Percentiles rank a stretch among this genome's conserved stretches.
phyloP scores from a whole-genome alignment of 2,888 invertebrate species.

The Rhingia rostrata region DNA sequence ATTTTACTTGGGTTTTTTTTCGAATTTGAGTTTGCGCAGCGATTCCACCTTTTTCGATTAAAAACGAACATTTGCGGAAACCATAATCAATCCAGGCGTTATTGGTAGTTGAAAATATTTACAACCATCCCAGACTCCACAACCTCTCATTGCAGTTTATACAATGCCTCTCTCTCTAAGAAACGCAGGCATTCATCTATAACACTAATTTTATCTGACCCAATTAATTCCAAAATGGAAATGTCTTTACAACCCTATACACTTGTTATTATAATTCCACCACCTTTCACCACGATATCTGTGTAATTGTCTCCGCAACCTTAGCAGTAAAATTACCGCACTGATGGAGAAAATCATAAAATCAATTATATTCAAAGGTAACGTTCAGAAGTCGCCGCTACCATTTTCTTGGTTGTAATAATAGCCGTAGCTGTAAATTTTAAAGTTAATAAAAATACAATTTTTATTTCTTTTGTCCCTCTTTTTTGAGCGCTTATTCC shows the following conservation, averaged over 20 bases:
- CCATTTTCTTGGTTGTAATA: constrained; percentile 46
- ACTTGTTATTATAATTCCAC: not conserved
- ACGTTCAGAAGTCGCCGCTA: constrained; percentile 56
- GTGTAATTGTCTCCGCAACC: constrained; percentile 9
- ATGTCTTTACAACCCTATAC: constrained; percentile 1
- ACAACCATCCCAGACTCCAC: too few species aligned
- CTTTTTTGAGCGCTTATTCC: not conserved
- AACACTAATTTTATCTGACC: constrained; percentile 53
- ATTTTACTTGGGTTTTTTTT: too few species aligned
- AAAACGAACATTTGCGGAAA: too few species aligned
- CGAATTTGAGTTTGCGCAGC: too few species aligned
- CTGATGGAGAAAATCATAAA: constrained; percentile 51
- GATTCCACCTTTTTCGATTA: too few species aligned
- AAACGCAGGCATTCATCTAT: too few species aligned
- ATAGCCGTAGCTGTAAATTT: constrained; percentile 62
- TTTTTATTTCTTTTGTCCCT: constrained; percentile 49
- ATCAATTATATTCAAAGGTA: constrained; percentile 69
- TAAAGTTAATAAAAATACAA: constrained; percentile 68
- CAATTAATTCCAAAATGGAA: constrained; percentile 45
- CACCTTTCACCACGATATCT: not conserved
- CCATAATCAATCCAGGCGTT: too few species aligned
- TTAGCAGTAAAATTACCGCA: constrained; percentile 7
- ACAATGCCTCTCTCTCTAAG: too few species aligned
- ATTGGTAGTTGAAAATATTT: too few species aligned
- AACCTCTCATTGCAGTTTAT: too few species aligned